A percentile compares a stretch with the other conserved stretches of the same genome.
phyloP scores from a whole-genome alignment of 1,140 invertebrate genomes.

The Trachymyrmex septentrionalis region DNA sequence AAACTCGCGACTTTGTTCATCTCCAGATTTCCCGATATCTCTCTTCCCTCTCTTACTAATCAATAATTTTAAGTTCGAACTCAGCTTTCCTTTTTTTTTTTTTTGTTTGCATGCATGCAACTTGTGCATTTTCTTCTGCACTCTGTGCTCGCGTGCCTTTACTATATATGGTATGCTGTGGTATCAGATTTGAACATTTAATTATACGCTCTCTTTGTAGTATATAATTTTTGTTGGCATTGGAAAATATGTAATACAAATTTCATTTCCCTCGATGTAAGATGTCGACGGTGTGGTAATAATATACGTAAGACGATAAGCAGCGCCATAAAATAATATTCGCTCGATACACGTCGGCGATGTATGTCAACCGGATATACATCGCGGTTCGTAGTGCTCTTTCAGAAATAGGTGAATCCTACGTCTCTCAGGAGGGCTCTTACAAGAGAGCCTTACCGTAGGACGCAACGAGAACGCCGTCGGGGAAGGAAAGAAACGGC shows the following conservation, averaged over 20 bases:
- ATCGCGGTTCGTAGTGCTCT: background rate
- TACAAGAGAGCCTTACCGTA: background rate
- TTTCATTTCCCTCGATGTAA: background rate
- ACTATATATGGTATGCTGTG: no score
- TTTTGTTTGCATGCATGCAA: background rate
- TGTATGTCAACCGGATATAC: conserved; percentile 30
- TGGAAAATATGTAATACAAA: background rate
- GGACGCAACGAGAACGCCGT: background rate
- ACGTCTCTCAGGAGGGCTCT: conserved; percentile 1
- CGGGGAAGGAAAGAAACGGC: background rate
- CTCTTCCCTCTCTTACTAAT: conserved; percentile 55
- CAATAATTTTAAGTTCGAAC: conserved; percentile 18
- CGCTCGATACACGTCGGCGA: background rate
- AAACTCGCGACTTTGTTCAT: conserved; percentile 43
- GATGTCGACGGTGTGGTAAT: background rate
- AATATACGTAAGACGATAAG: conserved; percentile 19
- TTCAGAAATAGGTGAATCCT: conserved; percentile 27
- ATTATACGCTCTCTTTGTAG: background rate
- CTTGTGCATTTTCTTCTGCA: background rate
- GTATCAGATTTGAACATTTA: background rate
- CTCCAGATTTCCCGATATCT: conserved; percentile 22
- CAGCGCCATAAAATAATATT: background rate
- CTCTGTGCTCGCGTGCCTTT: background rate
- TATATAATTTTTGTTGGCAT: background rate
- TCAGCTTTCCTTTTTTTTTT: background rate